Evolutionary conservation across 1,140 invertebrate genomes (phyloP), one percentile per base, ranked within the genome.

Genomic region (Drosophila rufa): DNA sequence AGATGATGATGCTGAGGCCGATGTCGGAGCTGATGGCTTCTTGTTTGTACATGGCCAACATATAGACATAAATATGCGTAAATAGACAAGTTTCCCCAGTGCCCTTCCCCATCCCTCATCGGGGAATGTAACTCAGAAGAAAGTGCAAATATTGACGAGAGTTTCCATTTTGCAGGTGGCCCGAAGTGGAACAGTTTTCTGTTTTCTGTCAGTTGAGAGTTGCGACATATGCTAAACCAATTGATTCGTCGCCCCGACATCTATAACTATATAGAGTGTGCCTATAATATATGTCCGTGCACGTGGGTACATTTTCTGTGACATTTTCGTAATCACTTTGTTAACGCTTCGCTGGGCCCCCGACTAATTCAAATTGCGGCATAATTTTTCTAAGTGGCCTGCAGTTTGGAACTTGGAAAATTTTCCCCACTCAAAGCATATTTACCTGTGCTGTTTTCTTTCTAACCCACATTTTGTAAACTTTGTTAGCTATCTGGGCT

Each of bases 41-140:
- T 69, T 82, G 79, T 87, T 85, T 86, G 83, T 79, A 86, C 61
- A 75, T 75, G 82, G 75, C 65, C 82, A 85, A 86, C 82, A 85
- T 79, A 75, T 79, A 85, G 79, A 86, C 82, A 85, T 75, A 87
- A 85, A 87, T 87, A 86, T 85, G 83, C 83, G 79, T 85, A 79
- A 85, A 85, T 86, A 86, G 76, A 82, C 66, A 62, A 86, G 70
- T 55, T 75, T 56, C 42, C 40, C 36, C 36, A 9, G 19, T 27
- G 19, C 46, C 30, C 17, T 33, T 25, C 15, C 7, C 19, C 4
- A 25, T 25, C 25, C 4, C 17, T 36, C 45, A 40, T 43, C 38
- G 73, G 12, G 38, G 50, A 62, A 73, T 73, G 69, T 74, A 74
- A 73, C 57, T 82, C 48, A 36, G 74, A 81, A 75, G 82, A 86